These are phyloP conservation scores for Nothocercus julius DNA, from an alignment of 2,113 vertebrate species.

Conservation along the genomic window DNA sequence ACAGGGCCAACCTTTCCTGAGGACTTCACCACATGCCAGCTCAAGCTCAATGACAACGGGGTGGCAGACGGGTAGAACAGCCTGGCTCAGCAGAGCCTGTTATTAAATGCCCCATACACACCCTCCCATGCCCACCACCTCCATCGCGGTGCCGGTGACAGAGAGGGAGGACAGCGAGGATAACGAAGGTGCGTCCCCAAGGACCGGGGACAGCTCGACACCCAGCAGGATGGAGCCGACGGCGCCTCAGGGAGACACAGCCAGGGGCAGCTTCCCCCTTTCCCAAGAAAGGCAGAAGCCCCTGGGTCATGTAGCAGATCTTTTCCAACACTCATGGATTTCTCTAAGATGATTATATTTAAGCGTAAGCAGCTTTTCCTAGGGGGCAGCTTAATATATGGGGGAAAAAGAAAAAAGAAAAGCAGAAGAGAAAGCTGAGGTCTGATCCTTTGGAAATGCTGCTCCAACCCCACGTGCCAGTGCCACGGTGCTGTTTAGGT, in stretches of 20 bases:
- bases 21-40: neutral
- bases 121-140: too few relatives aligned
- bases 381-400: neutral
- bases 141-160: too few relatives aligned
- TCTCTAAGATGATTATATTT: conserved; percentile 23
- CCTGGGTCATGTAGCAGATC: rapidly evolving
- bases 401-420: neutral
- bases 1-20: neutral
- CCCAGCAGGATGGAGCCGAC: rapidly evolving
- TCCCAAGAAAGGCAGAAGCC: neutral
- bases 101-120: rapidly evolving
- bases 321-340: neutral
- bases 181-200: too few relatives aligned
- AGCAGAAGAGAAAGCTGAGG: neutral
- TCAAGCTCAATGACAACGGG: neutral
- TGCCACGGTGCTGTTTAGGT: neutral
- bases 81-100: neutral
- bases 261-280: neutral
- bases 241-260: neutral
- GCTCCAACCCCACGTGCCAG: rapidly evolving
- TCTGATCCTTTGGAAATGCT: neutral
- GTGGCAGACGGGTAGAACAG: neutral
- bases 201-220: too few relatives aligned
- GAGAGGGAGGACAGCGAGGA: too few relatives aligned
- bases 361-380: conserved; percentile 51